Percentiles rank a stretch among this genome's conserved stretches.
These are phyloP conservation scores for Rotaria socialis DNA, from an alignment of 2,888 invertebrate genomes.

Conservation along the genomic window DNA sequence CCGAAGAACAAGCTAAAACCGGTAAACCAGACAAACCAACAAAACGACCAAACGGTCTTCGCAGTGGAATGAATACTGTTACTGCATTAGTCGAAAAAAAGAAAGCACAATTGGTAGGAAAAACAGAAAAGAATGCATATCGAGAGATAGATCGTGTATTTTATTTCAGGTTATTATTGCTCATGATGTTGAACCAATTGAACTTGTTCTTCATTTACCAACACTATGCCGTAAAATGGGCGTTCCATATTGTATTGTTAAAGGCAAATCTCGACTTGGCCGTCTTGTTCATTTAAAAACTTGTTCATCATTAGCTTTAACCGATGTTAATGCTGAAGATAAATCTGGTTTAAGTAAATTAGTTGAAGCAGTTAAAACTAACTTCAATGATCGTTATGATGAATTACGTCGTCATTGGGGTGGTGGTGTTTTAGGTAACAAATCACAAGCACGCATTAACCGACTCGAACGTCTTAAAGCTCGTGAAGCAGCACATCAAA, in stretches of 20 bases:
- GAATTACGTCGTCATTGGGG: constrained; percentile 87
- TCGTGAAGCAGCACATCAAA: constrained; percentile 87
- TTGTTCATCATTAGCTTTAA: constrained; percentile 80
- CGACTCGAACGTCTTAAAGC: constrained; percentile 96
- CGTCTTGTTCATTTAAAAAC: constrained; percentile 91
- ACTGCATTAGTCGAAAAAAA: constrained; percentile 87
- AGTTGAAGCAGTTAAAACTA: constrained; percentile 88
- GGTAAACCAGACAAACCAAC: constrained; percentile 86
- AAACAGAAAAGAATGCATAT: background rate
- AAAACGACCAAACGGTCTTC: constrained; percentile 80
- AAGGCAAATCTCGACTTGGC: constrained; percentile 93
- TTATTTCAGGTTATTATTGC: constrained; percentile 72
- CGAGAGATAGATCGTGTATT: too few relatives aligned
- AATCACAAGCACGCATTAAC: constrained; percentile 87
- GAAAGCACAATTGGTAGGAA: constrained; percentile 79
- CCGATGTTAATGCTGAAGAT: constrained; percentile 71
- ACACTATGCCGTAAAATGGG: constrained; percentile 99
- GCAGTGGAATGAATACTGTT: constrained; percentile 61
- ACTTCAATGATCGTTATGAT: constrained; percentile 96
- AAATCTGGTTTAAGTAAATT: constrained; percentile 81
- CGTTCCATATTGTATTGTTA: constrained; percentile 98
- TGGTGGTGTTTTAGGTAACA: constrained; percentile 88
- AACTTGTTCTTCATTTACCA: constrained; percentile 94
- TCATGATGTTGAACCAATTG: constrained; percentile 96
- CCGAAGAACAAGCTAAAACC: constrained; percentile 68